Conservation (phyloP, 2,888 invertebrate genomes). For the Sphaerophoria taeniata region DNA sequence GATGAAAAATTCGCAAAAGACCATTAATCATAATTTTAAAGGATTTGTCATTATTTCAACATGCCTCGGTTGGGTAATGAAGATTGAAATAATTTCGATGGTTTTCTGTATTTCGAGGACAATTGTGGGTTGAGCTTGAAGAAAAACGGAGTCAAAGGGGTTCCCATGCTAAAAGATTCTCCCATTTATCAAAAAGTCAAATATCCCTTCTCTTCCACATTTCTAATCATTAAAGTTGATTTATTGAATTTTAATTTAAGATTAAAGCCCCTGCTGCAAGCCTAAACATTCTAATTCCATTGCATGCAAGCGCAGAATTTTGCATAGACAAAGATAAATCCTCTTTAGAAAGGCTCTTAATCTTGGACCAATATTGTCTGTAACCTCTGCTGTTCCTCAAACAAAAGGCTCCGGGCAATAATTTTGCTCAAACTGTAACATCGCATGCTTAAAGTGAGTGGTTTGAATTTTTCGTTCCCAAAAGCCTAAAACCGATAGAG, state of each 20-base stretch:
- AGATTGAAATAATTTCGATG: constrained; percentile 22
- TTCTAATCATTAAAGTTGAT: background rate
- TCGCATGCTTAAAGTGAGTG: constrained; percentile 39
- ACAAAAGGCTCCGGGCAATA: constrained; percentile 13
- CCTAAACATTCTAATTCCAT: constrained; percentile 10
- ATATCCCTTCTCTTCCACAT: too few species aligned
- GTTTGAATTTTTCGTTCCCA: background rate
- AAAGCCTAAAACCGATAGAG: constrained; percentile 8
- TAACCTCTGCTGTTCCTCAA: background rate
- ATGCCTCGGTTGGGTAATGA: constrained; percentile 12
- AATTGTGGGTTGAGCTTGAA: background rate
- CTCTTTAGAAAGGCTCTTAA: constrained; percentile 40
- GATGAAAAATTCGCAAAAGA: constrained; percentile 16
- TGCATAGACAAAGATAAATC: constrained; percentile 5
- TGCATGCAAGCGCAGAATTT: constrained; percentile 15
- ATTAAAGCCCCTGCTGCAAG: background rate
- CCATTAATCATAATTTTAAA: constrained; percentile 30
- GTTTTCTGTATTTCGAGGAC: constrained; percentile 1
- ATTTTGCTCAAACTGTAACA: constrained; percentile 35
- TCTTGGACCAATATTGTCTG: constrained; percentile 10
- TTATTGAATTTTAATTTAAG: background rate
- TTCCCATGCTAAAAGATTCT: too few species aligned
- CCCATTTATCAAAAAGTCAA: too few species aligned
- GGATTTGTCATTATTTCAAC: constrained; percentile 37
- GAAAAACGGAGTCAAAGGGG: too few species aligned